Evolutionary conservation across 2,113 vertebrate genomes (phyloP), one percentile per base, ranked within the genome.

Genomic region (Nicator chloris): DNA sequence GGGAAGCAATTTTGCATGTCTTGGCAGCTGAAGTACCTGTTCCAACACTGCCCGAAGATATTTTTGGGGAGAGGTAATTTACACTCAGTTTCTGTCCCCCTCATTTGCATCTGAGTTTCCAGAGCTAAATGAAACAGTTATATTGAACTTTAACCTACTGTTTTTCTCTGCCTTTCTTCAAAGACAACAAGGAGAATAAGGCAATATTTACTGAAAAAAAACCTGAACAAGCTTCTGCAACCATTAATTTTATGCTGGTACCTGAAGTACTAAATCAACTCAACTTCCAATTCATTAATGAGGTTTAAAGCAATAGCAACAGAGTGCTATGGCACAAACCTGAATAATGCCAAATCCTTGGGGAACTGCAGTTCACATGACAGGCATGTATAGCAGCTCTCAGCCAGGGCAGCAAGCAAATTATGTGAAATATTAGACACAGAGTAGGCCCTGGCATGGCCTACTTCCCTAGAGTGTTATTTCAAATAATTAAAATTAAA

Each of bases 401-500:
- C 66, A 91, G 66, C 40, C 88, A 96, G 66, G 33, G 40, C 39
- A 88, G 70, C 28, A 75, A 56, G 49, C 8, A 95, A 93, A 85
- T 94, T 30, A 82, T 31, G 39, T 45, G 63, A 94, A 90, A 92
- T 27, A 51, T 77, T 88, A 94, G 69, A 93, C 39, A 80, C 30
- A 76, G 44, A 53, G 66, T 78, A 88, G 79, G 51, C 31, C 44
- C 56, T 92, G 76, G 69, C 72, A 95, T 11, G 30, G 56, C 81
- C 56, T 40, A 37, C 82, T 94, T 93, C 37, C 86, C 63, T 76
- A 49, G 40, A 0, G 1, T 81, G 50, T 65, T 93, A 72, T 93
- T 96, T 93, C 87, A 82, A 81, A 87, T 60, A 92, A 97, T 69
- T 71, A 93, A 94, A 91, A 93, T 80, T 31, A 90, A 96, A 93